Conservation (phyloP, 2,113 vertebrate genomes). For the Polypterus bichir region DNA sequence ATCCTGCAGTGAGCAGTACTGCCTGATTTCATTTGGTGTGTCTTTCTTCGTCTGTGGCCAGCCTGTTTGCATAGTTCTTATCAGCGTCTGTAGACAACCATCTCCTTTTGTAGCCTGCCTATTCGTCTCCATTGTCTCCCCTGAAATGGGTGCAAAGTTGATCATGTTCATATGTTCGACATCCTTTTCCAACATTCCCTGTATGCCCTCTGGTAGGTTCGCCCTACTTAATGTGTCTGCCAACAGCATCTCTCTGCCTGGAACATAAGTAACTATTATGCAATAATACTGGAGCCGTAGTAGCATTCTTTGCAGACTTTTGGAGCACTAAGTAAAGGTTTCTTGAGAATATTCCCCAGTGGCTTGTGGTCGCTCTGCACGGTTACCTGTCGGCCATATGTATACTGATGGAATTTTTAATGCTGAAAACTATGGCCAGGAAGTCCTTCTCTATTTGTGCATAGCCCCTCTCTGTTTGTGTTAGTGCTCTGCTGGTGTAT, state of each 20-base stretch:
- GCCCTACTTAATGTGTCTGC: too few relatives aligned
- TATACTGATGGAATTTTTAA: slow-evolving; percentile 14
- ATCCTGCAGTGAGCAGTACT: slow-evolving; percentile 8
- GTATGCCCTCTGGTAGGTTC: too few relatives aligned
- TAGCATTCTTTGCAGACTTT: slow-evolving; percentile 14
- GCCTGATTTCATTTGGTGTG: neutral
- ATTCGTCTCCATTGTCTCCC: neutral
- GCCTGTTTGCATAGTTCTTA: neutral
- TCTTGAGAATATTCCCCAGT: slow-evolving; percentile 18
- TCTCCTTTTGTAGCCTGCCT: slow-evolving; percentile 1
- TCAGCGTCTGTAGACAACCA: neutral
- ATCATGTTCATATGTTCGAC: slow-evolving; percentile 1
- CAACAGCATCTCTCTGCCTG: too few relatives aligned
- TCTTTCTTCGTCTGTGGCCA: slow-evolving; percentile 4
- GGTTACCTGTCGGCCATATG: slow-evolving; percentile 23
- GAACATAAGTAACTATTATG: slow-evolving; percentile 5
- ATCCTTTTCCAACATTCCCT: neutral
- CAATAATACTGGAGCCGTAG: slow-evolving; percentile 12
- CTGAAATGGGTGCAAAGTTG: slow-evolving; percentile 2
- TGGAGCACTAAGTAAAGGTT: slow-evolving; percentile 16
- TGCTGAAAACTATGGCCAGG: slow-evolving; percentile 5
- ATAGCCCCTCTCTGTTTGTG: slow-evolving; percentile 17
- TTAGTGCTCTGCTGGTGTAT: slow-evolving; percentile 10
- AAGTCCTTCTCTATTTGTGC: slow-evolving; percentile 23
- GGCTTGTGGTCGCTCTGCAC: slow-evolving; percentile 30